Base-by-base conservation (phyloP, 2,888 invertebrate species). In the Eristalis tenax region DNA sequence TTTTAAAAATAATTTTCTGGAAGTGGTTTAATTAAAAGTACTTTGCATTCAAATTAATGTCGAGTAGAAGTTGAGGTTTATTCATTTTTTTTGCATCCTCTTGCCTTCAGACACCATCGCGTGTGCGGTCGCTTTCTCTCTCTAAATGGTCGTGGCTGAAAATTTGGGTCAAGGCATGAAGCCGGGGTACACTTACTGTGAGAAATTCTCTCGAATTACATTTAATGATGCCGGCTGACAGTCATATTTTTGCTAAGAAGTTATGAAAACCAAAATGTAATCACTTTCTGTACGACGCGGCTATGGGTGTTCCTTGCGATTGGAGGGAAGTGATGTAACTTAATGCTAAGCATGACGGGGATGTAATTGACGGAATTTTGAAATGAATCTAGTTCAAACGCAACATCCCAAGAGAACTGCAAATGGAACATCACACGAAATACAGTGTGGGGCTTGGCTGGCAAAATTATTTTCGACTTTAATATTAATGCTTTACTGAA, bases 11-110 rank as follows among this genome's bases (percentile, higher is more conserved):
- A 74, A 56, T 32, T 64, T 71, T 64, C 11, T 23, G 59, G 28
- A 66, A 71, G 65, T 66, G 32, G 38, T 71, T 79, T 66, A 71
- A 43, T 71, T 79, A 63, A 73, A 50, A 73, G 40, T 73, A 50
- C 61, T 73, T 73, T 50, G 50, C 63, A 32, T 73, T 73, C 43
- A 63, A 63, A 73, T 73, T 63, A 32, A 63, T 73, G 73, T 50
- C 43, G 28, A 73, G 28, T 22, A 63, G 28, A 18, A 59, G 23
- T 59, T 59, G 26, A 59, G 23, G 26, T 23, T 59, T 59, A 26
- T 32, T 69, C 35, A 15, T 70, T 38, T 18, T 59, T 69, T 57
- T 35, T 23, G 1, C 26, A 15, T 59, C 13, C 8, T 15, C 11
- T 65, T n/a, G 38, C 50, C 32, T 32, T 32, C 32, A 32, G 32